Evolutionary conservation across 2,888 invertebrate genomes (phyloP).

Genomic region (Torymus texanus): DNA sequence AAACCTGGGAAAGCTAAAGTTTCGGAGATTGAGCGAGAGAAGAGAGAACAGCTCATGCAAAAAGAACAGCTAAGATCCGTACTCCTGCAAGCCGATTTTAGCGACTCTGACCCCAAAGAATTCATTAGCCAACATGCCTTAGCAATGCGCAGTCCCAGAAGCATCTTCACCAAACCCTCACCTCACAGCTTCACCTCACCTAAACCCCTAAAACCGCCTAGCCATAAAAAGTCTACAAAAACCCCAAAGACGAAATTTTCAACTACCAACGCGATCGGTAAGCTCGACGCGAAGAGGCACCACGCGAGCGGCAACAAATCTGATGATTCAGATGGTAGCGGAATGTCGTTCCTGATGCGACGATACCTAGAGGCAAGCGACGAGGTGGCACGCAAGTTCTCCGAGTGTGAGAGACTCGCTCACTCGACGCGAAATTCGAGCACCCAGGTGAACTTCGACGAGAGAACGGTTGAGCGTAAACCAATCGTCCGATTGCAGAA

Average conservation of each 20-base stretch:
- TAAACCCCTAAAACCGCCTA: too few relatives aligned
- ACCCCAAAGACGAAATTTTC: too few relatives aligned
- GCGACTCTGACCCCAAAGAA: slow-evolving; percentile 11
- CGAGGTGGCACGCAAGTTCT: slow-evolving; percentile 38
- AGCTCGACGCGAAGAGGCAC: too few relatives aligned
- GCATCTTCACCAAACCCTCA: slow-evolving; percentile 25
- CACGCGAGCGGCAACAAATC: background rate
- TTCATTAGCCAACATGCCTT: background rate
- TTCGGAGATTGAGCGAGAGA: background rate
- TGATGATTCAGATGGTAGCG: slow-evolving; percentile 42
- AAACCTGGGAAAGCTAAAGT: slow-evolving; percentile 21
- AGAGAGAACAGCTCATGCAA: slow-evolving; percentile 1
- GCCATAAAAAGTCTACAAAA: too few relatives aligned
- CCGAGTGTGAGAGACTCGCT: slow-evolving; percentile 23
- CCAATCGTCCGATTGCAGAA: background rate
- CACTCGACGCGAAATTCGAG: slow-evolving; percentile 10
- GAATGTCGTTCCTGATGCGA: slow-evolving; percentile 54
- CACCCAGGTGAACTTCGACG: slow-evolving; percentile 30
- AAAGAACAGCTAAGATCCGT: slow-evolving; percentile 36
- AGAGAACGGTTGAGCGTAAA: background rate
- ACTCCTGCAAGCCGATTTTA: background rate
- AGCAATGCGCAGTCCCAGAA: background rate
- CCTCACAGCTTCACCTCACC: too few relatives aligned
- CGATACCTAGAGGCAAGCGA: slow-evolving; percentile 46
- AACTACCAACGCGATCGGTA: too few relatives aligned